Evolutionary conservation across 2,113 vertebrate genomes (phyloP), one percentile per base, ranked within the genome.

Genomic region (Eonycteris spelaea): DNA sequence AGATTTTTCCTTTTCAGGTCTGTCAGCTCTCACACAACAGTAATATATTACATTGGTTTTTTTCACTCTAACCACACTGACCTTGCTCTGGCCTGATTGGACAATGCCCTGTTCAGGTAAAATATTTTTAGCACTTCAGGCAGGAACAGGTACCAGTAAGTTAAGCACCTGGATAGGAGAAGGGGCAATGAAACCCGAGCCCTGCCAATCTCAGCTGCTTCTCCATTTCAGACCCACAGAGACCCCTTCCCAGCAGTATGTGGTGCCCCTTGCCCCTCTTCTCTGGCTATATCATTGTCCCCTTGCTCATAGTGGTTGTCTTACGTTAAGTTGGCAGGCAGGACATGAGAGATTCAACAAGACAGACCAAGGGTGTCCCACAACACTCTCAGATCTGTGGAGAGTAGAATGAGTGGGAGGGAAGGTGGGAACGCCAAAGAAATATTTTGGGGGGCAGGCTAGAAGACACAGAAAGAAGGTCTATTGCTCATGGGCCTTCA

Each of bases 101-200:
- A 74, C 80, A 35, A 43, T 40, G 78, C 43, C 77, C 24, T 74
- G 61, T 63, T 74, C 53, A 33, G 70, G 43, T 67, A 82, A 79
- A 95, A 93, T 21, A 51, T 65, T 48, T 59, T 80, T 24, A 63
- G 67, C 48, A 18, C 28, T 86, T n/a, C n/a, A n/a, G n/a, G n/a
- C 59, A 77, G 28, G 26, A 87, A 53, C 16, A 73, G 6, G 45
- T 86, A 90, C 65, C 84, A 79, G 78, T 70, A 95, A 95, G 80
- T 59, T 28, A 94, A 80, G 26, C 35, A 38, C 65, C 80, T 83
- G 61, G 40, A 77, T 9, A 88, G 26, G 24, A n/a, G 71, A 96
- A 57, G 28, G 21, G 85, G 51, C 91, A 95, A 61, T 70, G 87
- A 95, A 94, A 95, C 51, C 78, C 6, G 30, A 95, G n/a, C n/a